Percentiles rank a stretch among this genome's conserved stretches.
Conservation (phyloP, 2,113 vertebrate genomes). For the Otolemur garnettii region DNA sequence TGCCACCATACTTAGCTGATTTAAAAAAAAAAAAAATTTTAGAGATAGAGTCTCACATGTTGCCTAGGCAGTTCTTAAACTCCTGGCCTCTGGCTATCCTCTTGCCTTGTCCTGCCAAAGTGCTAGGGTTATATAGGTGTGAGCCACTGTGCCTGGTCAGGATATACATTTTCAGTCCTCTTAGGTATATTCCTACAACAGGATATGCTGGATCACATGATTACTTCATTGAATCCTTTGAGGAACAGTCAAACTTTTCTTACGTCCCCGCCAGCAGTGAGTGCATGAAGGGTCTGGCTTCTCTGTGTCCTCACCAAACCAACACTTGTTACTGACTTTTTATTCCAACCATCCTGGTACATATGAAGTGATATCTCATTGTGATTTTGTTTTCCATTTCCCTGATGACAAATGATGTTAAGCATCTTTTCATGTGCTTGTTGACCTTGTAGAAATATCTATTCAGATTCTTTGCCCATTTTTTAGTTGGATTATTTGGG, state of each 20-base stretch:
- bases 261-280: accelerated
- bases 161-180: background rate
- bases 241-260: background rate
- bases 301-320: accelerated
- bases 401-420: accelerated
- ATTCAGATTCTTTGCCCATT: accelerated
- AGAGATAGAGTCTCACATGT: too few relatives aligned
- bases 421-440: accelerated
- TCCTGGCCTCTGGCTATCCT: too few relatives aligned
- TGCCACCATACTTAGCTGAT: too few relatives aligned
- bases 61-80: too few relatives aligned
- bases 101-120: too few relatives aligned
- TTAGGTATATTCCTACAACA: accelerated
- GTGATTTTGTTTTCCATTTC: background rate
- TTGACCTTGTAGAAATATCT: background rate
- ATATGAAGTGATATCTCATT: background rate
- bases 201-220: too few relatives aligned
- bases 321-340: background rate
- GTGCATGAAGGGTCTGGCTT: accelerated
- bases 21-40: too few relatives aligned
- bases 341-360: background rate
- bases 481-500: background rate
- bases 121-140: too few relatives aligned
- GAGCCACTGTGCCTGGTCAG: too few relatives aligned
- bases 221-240: too few relatives aligned